Evolutionary conservation across 2,888 invertebrate genomes (phyloP), one percentile per base, ranked within the genome.

Genomic region (Hymenopus coronatus): DNA sequence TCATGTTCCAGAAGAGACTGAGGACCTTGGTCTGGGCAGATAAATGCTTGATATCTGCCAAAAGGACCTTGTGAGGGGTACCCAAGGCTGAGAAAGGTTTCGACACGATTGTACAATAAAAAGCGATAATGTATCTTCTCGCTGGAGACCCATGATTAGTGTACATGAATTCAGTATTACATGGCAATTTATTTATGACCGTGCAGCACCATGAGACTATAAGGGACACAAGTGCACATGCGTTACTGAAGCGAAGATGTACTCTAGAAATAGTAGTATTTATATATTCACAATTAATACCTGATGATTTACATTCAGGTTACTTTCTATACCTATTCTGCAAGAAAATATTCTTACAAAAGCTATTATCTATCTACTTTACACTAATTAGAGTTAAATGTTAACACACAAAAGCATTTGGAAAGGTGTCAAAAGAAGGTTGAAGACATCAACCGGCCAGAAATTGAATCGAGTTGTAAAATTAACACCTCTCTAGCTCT

Each of bases 61-160:
- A 46, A 70, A 20, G 54, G 54, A 70, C 54, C 40, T 40, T 70
- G 54, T 2, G 54, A 70, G 54, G 54, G 20, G 20, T 20, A 25
- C 54, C 3, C 25, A 70, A 70, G 40, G 25, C 54, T 70, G 54
- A 70, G 54, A 70, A 25, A 25, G 54, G 54, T 70, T 70, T 25
- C 54, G 54, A 70, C 87, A 87, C 12, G 87, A 87, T 40, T 82
- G 87, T 87, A 82, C 87, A 82, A 82, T 87, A 87, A 82, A 82
- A 87, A 87, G 87, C 87, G 33, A 82, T 87, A 87, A 87, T 87
- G 87, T 40, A 87, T 87, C 87, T 87, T 87, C 40, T n/a, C 20
- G 6, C 20, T 70, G 54, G 3, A 15, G 85, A 54, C 46, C 4
- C 30, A 40, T 27, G 87, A 87, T 87, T 82, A 86, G 86, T 30